These are phyloP conservation scores for Cyanoliseus patagonus DNA, from an alignment of 2,113 vertebrate genomes.

Conservation along the genomic window DNA sequence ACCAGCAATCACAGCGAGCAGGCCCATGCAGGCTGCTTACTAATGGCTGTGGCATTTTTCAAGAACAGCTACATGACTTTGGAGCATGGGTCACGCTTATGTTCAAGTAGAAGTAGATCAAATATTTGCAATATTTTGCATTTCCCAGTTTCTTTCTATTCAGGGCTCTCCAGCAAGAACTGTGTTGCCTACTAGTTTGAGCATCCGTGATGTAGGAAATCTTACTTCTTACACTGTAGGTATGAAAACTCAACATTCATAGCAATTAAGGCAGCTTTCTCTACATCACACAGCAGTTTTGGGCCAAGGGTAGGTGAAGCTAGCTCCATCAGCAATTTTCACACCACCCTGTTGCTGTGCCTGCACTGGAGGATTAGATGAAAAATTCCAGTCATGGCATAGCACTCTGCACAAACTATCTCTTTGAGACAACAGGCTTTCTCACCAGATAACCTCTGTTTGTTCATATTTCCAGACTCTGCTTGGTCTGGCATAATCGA, in stretches of 20 bases:
- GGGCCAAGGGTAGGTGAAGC: neutral
- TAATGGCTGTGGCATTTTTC: neutral
- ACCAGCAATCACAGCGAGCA: neutral
- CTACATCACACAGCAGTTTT: neutral
- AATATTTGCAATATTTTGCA: slow-evolving; percentile 1
- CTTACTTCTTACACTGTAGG: neutral
- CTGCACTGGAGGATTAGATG: neutral
- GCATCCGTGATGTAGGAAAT: neutral
- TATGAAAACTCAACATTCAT: neutral
- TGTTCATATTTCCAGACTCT: neutral
- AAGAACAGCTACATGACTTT: neutral
- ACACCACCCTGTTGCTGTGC: too few species aligned
- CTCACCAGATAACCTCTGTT: neutral
- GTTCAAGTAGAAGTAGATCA: neutral
- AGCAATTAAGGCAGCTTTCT: neutral
- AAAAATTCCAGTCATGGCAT: neutral
- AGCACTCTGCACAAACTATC: neutral
- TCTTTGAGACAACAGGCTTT: neutral
- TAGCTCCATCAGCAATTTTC: neutral
- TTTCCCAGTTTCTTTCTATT: neutral
- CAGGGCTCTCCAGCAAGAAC: neutral
- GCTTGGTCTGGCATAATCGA: neutral
- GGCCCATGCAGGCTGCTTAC: neutral
- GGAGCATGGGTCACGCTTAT: neutral
- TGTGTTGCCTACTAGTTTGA: neutral